Evolutionary conservation across 2,888 invertebrate genomes (phyloP).

Genomic region (Cetonia aurata): DNA sequence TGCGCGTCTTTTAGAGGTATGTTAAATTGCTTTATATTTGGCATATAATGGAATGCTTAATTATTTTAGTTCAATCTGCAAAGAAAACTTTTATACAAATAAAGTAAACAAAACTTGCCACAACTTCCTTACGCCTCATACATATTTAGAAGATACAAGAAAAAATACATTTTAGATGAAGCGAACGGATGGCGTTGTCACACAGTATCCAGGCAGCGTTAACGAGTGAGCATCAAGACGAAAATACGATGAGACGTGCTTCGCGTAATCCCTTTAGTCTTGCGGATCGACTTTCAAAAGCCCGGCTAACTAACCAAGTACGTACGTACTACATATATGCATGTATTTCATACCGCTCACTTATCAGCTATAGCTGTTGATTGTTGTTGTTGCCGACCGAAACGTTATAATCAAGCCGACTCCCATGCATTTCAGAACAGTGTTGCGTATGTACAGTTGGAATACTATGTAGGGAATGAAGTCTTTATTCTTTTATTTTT

Average conservation of each 20-base stretch:
- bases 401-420: constrained; percentile 13
- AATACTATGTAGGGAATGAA: background rate
- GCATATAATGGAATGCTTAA: no score
- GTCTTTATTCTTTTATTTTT: background rate
- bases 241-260: constrained; percentile 12
- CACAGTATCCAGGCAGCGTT: background rate
- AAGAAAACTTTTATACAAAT: no score
- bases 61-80: no score
- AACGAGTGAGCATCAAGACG: constrained; percentile 14
- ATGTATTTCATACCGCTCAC: constrained; percentile 13
- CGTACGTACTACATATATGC: no score
- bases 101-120: no score
- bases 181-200: no score
- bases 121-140: no score
- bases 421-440: constrained; percentile 1
- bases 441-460: background rate
- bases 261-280: constrained; percentile 8
- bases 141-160: no score
- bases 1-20: background rate
- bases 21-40: background rate
- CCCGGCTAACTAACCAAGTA: no score
- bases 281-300: constrained; percentile 13
- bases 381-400: constrained; percentile 8
- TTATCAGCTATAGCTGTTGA: constrained; percentile 5
- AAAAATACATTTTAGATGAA: no score